phyloP scores from a whole-genome alignment of 2,888 invertebrate genomes.

The Kuschelorhynchus macadamiae region DNA sequence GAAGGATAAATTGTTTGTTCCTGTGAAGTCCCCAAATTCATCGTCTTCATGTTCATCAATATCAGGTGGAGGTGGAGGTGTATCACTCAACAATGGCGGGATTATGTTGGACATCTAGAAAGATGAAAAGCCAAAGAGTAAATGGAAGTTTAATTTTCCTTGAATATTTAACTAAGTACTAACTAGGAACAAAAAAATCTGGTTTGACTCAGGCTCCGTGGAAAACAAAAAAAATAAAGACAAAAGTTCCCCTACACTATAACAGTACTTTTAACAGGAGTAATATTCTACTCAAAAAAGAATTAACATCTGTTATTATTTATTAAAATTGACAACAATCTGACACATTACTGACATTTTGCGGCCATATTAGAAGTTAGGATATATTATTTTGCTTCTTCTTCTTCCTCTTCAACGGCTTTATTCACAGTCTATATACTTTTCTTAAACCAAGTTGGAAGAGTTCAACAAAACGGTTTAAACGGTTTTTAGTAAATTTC shows the following conservation, averaged over 20 bases:
- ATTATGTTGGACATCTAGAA: conserved; percentile 69
- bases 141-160: too few species aligned
- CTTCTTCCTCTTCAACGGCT: neutral
- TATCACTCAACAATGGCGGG: conserved; percentile 72
- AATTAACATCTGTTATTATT: conserved; percentile 39
- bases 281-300: neutral
- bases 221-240: neutral
- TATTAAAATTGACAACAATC: conserved; percentile 25
- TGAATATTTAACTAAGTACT: too few species aligned
- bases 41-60: conserved; percentile 70
- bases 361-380: conserved; percentile 3
- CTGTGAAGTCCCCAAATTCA: conserved; percentile 76
- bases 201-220: neutral
- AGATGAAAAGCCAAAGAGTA: too few species aligned
- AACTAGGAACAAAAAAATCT: neutral
- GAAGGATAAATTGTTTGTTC: conserved; percentile 64
- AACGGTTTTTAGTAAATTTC: too few species aligned
- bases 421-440: too few species aligned
- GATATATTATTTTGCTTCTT: neutral
- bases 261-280: too few species aligned
- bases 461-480: too few species aligned
- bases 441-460: too few species aligned
- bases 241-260: too few species aligned
- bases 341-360: conserved; percentile 14
- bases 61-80: conserved; percentile 72